Base-by-base conservation (phyloP, 2,113 vertebrate genomes). In the Lophura nycthemera region DNA sequence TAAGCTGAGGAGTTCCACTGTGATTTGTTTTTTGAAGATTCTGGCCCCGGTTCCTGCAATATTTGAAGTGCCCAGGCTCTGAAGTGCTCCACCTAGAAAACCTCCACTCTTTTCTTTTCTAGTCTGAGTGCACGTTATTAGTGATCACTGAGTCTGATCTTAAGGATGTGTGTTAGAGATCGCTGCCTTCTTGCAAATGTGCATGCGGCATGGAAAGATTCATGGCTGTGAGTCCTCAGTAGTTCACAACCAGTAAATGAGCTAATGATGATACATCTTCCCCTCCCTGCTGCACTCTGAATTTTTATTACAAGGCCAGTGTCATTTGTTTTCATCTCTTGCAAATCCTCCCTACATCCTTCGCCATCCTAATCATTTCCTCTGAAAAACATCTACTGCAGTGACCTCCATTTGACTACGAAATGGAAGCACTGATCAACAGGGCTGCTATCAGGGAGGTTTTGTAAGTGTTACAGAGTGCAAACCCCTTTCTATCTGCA, bases 241-340 rank as follows among this genome's bases (percentile, higher is more conserved):
- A 81, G 96, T 93, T 96, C 94, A 86, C 93, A 96, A 93, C 85
- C 40, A 21, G 78, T 91, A 96, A 96, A 96, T 95, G 94, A 95
- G 94, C 91, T 97, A 95, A 95, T 97, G 93, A 95, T 95, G 94
- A 96, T 96, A 95, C 94, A 95, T 94, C 91, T 95, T 96, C 70
- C 88, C 91, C 94, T 95, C 91, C 85, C 79, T 75, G 69, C 91
- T 93, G 94, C 89, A 86, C 87, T 93, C 87, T 52, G 95, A 95
- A 92, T 97, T 97, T 97, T 96, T 95, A 96, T 96, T 94, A 90
- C 93, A 88, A 91, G 96, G 94, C 80, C 88, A 82, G 63, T 88
- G 91, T 95, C 73, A 95, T 97, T 93, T 95, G 88, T 97, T 97
- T 95, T 95, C 91, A 95, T 95, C 93, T 91, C 94, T 86, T 92